Evolutionary conservation across 2,113 vertebrate species (phyloP), one percentile per base, ranked within the genome.

Genomic region (Vidua macroura): DNA sequence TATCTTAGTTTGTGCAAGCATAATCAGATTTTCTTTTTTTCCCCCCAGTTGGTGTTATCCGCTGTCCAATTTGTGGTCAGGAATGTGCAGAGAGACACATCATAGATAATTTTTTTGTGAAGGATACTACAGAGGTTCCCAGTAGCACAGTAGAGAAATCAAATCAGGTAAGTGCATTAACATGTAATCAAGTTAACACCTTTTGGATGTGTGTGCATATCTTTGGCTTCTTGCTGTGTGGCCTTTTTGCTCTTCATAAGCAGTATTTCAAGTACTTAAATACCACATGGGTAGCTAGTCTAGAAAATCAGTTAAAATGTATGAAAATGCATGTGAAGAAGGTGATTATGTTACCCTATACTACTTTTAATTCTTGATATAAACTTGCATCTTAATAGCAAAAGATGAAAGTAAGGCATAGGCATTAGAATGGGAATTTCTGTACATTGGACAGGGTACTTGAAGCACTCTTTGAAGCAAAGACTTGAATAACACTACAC

Each of bases 81-180:
- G 99, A 99, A 95, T 99, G 98, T 97, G 98, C 98, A 95, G 99
- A 99, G 92, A 98, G 98, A 96, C 99, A 99, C 77, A 98, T 99
- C 83, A 98, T 99, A 97, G 99, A 99, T 95, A 99, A 99, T 93
- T 99, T 99, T 97, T 99, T 99, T 97, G 99, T 99, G 91, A 99
- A 99, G 93, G 99, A 99, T 97, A 99, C 99, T 37, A 98, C 98
- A 59, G 99, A 99, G 92, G 98, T 99, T 93, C 99, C 99, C 53
- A 99, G 99, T 98, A 99, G 99, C 98, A 99, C 99, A 12, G 98
- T 99, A 95, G 99, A 99, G 96, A 99, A 99, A 97, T 99, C 98
- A 95, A 99, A 98, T 97, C 99, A 99, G 99, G 99, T 99, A 83
- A 96, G 98, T 92, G 11, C 67, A 43, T 95, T 95, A 93, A 92